A percentile compares a stretch with the other conserved stretches of the same genome.
These are phyloP conservation scores for Yoshiicerus persimilis DNA, from an alignment of 1,140 invertebrate genomes.

Conservation along the genomic window DNA sequence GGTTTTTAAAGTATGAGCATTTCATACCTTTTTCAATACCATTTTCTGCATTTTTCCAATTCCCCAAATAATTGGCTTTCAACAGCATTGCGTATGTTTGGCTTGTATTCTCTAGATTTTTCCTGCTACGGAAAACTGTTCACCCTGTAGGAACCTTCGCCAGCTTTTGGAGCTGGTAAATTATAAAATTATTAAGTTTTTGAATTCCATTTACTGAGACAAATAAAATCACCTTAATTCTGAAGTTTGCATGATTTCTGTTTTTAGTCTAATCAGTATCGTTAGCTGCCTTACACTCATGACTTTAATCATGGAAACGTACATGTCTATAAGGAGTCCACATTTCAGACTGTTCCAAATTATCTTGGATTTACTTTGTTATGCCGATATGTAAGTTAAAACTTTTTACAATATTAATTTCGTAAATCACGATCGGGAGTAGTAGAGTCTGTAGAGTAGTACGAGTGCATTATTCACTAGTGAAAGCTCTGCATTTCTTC, in stretches of 20 bases:
- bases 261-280: background rate
- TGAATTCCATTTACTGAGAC: no score
- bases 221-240: no score
- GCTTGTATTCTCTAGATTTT: background rate
- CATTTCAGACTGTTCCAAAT: background rate
- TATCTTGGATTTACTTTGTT: background rate
- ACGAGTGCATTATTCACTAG: no score
- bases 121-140: constrained; percentile 15
- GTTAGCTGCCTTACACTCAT: constrained; percentile 18
- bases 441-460: background rate
- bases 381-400: constrained; percentile 19
- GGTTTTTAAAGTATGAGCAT: background rate
- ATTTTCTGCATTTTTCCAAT: background rate
- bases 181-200: no score
- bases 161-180: constrained; percentile 24
- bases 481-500: no score
- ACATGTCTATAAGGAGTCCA: background rate
- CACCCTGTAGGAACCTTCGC: constrained; percentile 43
- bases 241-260: background rate
- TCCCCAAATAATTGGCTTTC: background rate
- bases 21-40: background rate
- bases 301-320: constrained; percentile 4
- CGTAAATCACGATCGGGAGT: no score
- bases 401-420: background rate
- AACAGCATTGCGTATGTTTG: background rate